Base-by-base conservation (phyloP, 2,797 vertebrate species). In the Acrossocheilus fasciatus region DNA sequence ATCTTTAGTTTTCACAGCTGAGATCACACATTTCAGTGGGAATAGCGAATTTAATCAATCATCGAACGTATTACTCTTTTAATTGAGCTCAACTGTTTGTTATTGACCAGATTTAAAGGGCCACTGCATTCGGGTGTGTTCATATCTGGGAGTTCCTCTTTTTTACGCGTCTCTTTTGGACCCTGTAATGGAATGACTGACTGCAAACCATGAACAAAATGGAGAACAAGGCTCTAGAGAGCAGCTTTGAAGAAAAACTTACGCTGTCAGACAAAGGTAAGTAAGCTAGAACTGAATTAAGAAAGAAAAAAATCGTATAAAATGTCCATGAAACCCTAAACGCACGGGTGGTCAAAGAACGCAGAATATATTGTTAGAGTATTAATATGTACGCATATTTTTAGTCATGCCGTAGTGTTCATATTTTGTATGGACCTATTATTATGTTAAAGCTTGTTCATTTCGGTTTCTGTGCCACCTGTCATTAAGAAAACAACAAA, bases 111-210 rank as follows among this genome's bases (percentile, higher is more conserved):
- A 88, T 84, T 84, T 68, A 82, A 86, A 86, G 85, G 79, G 85
- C 41, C 57, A 66, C 41, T 15, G 81, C 69, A 20, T 59, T 73
- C 93, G 94, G 94, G 94, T 92, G 95, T 95, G 93, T 94, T 94
- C 39, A 6, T 10, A 66, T 41, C 34, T 83, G 91, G 57, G 85
- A 81, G 73, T 72, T 89, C 92, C 91, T 92, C 92, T 91, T 89
- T 78, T 86, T 41, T 20, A 68, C 78, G 7, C 47, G 59, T 93
- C 92, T 92, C 89, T 92, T 90, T 85, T 81, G 84, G 90, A 91
- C 88, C 90, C 62, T 86, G 90, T 91, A 91, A 92, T 94, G 95
- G 96, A 95, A 95, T 96, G 95, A 95, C 92, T 92, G 91, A 92
- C 82, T 88, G 91, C 87, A 92, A 68, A 83, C 52, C 70, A 68